A percentile compares a stretch with the other conserved stretches of the same genome.
These are phyloP conservation scores for Ennomos quercinarius DNA, from an alignment of 2,888 invertebrate species.

Conservation along the genomic window DNA sequence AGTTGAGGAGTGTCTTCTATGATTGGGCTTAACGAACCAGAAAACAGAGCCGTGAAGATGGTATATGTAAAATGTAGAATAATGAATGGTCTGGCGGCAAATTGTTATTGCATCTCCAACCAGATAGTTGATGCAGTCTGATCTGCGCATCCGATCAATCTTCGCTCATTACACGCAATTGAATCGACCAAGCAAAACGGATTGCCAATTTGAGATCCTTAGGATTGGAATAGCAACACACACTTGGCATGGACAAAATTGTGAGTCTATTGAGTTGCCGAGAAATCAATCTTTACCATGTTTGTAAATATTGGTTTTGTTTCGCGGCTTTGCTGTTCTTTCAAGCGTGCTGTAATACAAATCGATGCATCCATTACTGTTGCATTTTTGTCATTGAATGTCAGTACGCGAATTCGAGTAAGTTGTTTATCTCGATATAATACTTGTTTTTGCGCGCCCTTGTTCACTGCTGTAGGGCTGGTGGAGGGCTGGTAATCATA, in stretches of 20 bases:
- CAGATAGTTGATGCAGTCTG: constrained; percentile 46
- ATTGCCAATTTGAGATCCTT: constrained; percentile 69
- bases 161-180: constrained; percentile 64
- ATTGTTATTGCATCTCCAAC: constrained; percentile 59
- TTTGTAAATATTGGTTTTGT: constrained; percentile 41
- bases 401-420: constrained; percentile 23
- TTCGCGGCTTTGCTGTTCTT: constrained; percentile 27
- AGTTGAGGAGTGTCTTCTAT: constrained; percentile 34
- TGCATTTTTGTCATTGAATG: constrained; percentile 27
- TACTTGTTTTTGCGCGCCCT: constrained; percentile 54
- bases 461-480: constrained; percentile 63
- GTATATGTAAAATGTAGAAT: constrained; percentile 53
- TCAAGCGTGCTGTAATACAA: constrained; percentile 29
- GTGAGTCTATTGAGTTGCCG: constrained; percentile 38
- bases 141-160: constrained; percentile 63
- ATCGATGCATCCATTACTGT: constrained; percentile 27
- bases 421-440: constrained; percentile 43
- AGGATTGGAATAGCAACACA: constrained; percentile 59
- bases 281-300: constrained; percentile 41
- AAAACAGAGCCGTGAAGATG: constrained; percentile 49
- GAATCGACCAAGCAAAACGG: constrained; percentile 61
- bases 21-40: constrained; percentile 48
- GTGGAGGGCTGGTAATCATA: constrained; percentile 60
- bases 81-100: constrained; percentile 60
- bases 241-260: constrained; percentile 48